A percentile compares a stretch with the other conserved stretches of the same genome.
Conservation (phyloP, 35 echinoderm and acorn worm species). For the Lytechinus pictus region DNA sequence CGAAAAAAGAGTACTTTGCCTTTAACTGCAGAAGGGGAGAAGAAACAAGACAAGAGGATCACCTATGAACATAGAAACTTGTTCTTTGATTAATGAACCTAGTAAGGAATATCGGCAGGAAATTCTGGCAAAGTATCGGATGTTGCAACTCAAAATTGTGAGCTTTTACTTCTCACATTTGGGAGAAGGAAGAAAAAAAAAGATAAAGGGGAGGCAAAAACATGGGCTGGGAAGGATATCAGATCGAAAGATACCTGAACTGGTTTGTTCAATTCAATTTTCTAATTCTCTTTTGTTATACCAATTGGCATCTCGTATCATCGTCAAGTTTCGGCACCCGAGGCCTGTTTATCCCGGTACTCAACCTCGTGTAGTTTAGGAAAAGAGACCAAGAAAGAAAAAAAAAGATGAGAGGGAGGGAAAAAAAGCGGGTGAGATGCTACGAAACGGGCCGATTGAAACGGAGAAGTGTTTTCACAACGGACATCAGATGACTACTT, state of each 20-base stretch:
- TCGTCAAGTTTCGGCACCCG: constrained; percentile 36
- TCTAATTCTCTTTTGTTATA: constrained; percentile 54
- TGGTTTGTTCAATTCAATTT: constrained; percentile 59
- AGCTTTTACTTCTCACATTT: constrained; percentile 16
- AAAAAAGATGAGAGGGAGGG: background rate
- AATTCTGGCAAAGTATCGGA: background rate
- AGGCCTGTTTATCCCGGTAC: constrained; percentile 46
- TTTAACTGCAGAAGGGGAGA: background rate
- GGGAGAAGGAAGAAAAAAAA: background rate
- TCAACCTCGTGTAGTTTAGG: constrained; percentile 21
- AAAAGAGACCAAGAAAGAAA: background rate
- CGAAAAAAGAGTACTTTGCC: constrained; percentile 6
- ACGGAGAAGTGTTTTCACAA: constrained; percentile 56
- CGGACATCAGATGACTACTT: constrained; percentile 46
- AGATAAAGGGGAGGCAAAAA: background rate
- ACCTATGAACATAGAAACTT: background rate
- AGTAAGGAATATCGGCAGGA: background rate
- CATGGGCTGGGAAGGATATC: background rate
- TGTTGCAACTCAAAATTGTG: constrained; percentile 32
- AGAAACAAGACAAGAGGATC: background rate
- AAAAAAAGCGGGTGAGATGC: constrained; percentile 19
- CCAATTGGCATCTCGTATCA: constrained; percentile 50
- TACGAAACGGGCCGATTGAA: constrained; percentile 40
- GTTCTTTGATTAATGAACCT: constrained; percentile 5
- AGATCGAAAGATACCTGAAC: constrained; percentile 36